These are phyloP conservation scores for Sicus ferrugineus DNA, from an alignment of 2,888 invertebrate species.

Conservation along the genomic window DNA sequence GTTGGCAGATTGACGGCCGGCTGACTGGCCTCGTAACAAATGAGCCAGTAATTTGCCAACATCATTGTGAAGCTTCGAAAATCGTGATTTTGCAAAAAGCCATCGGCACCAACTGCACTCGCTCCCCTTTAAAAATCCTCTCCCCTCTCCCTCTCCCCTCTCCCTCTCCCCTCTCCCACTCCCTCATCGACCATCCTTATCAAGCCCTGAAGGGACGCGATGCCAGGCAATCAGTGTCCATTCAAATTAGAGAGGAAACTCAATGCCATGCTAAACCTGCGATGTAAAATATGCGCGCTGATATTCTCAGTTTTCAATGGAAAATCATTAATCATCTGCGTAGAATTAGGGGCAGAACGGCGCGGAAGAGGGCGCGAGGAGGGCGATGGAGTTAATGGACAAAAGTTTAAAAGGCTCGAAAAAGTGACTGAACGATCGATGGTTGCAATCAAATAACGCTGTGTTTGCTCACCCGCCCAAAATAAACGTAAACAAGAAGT, in stretches of 20 bases:
- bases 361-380: background rate
- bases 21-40: constrained; percentile 12
- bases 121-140: background rate
- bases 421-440: background rate
- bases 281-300: background rate
- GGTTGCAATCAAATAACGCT: background rate
- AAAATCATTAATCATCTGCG: constrained; percentile 20
- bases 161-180: background rate
- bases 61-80: constrained; percentile 35
- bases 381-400: background rate
- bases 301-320: constrained; percentile 21
- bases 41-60: constrained; percentile 39
- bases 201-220: constrained; percentile 31
- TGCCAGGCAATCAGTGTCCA: constrained; percentile 43
- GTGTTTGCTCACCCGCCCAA: background rate
- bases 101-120: constrained; percentile 4
- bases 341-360: background rate
- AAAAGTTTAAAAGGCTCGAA: background rate
- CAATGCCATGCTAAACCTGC: background rate
- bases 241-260: constrained; percentile 32
- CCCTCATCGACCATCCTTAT: no score
- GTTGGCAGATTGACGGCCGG: no score
- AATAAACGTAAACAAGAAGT: constrained; percentile 13
- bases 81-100: constrained; percentile 29
- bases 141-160: background rate